Base-by-base conservation (phyloP, 2,888 invertebrate genomes). In the Drosophila pegasa region DNA sequence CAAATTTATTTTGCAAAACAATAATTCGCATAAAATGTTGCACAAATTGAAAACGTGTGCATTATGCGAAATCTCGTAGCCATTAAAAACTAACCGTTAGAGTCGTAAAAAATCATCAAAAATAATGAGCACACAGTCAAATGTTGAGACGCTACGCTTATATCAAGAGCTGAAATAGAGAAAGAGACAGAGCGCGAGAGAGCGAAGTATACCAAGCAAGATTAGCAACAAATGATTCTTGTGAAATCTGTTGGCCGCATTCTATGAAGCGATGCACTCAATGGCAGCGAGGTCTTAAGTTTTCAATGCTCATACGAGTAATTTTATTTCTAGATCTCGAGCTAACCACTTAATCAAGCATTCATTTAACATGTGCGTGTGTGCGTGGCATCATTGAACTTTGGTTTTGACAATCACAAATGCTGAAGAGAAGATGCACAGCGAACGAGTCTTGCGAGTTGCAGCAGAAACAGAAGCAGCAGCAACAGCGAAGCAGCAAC, bases 321-420 rank as follows among this genome's bases (percentile, higher is more conserved):
- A 31, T 63, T 27, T 54, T 60, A 40, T 62, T 50, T 51, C 47
- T 64, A 56, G 29, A 67, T 37, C 40, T 55, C 25, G 31, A 52
- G 43, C 52, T 59, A 71, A 47, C 41, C 37, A 67, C 68, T 56
- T 50, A 77, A 65, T 65, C 78, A 58, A 35, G 71, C 41, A 66
- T 43, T 74, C 38, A 62, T 48, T 52, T 31, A 70, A 40, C 18
- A 40, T 58, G 33, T 59, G 29, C 22, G 16, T 37, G 35, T 37
- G 45, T 40, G 63, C 27, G 56, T 20, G 69, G 55, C 66, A 78
- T 64, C 81, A 80, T 83, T 81, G 87, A 87, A 81, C 84, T 84
- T 80, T 87, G 78, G 74, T 87, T 80, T 84, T 67, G 78, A 71
- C 73, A 75, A 78, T 58, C 74, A 38, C 61, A 50, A 67, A 56